Evolutionary conservation across 2,113 vertebrate species (phyloP), one percentile per base, ranked within the genome.

Genomic region (Plecturocebus donacophilus): DNA sequence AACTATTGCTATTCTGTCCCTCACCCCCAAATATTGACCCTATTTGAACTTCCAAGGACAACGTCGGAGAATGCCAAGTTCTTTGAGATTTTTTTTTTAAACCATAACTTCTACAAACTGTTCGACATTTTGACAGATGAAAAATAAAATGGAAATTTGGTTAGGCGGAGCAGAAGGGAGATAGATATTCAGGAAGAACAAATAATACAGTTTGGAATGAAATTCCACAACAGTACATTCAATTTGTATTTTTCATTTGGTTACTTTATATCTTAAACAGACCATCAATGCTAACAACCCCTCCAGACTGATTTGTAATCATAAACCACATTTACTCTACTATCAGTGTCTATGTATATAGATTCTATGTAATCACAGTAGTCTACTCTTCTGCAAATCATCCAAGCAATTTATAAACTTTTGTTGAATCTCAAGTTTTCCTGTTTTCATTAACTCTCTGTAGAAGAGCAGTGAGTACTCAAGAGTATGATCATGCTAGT

Each of bases 251-350:
- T 91, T 93, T 81, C 27, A 30, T 58, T n/a, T 82, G 80, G 84
- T 86, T 94, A 49, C 68, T 93, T 82, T 75, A 54, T 79, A 75
- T 49, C 21, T 70, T 79, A 92, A 87, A 90, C 82, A 94, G 40
- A 90, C 16, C 76, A 58, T 94, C 81, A 73, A 64, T 35, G 40
- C 52, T 68, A 91, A 25, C 80, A 86, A 32, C 4, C 12, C 1
- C 2, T 49, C n/a, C 35, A 35, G 38, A 85, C 1, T 54, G 32
- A 83, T 58, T 64, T 83, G 35, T 68, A 92, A 84, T 87, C 19
- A 11, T 87, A 70, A 82, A 95, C 5, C 40, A 87, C 25, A 5
- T 77, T 66, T 90, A 32, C 5, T 49, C 2, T 38, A n/a, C n/a
- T 90, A 47, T 30, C 70, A 86, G 42, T 16, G 9, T 20, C 75